Base-by-base conservation (phyloP, 2,797 vertebrate genomes). In the Neosilurus mollespiculum region DNA sequence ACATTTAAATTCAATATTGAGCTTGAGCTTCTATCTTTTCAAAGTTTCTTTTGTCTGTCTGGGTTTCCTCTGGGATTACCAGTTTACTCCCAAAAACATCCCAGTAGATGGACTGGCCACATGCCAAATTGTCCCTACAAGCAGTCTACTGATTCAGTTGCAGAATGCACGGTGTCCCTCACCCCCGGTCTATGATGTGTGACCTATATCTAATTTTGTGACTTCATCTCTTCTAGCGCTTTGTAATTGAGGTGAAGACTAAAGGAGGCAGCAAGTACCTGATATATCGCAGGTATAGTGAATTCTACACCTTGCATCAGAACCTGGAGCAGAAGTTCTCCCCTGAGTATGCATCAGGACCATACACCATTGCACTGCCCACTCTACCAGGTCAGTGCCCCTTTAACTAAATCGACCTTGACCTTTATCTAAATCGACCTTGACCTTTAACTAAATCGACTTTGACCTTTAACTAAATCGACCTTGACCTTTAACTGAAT, bases 231-330 rank as follows among this genome's bases (percentile, higher is more conserved):
- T 83, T 54, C 43, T 24, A 96, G 96, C 87, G 93, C 56, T 99
- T 99, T 88, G 96, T 97, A 82, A 96, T 97, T 1, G 97, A 98
- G 91, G 97, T 99, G 83, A 99, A 96, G 90, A 95, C 96, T 0
- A 98, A 97, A 92, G 97, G 98, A 22, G 94, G 94, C 0, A 92
- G 93, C 37, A 98, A 96, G 87, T 98, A 99, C 85, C 90, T 99
- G 84, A 98, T 99, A 92, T 99, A 97, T 90, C 93, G 98, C 56
- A 94, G 98, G 83, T 99, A 98, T 88, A 89, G 95, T 9, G 91
- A 98, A 83, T 99, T 99, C 89, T 92, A 96, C 9, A 87, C 91
- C 83, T 92, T 99, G 54, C 97, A 99, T 82, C 84, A 93, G 89
- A 93, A 93, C 70, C 93, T 99, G 9, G 95, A 97, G 90, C 91